Evolutionary conservation across 2,797 vertebrate species (phyloP).

Genomic region (Malurus leucopterus): DNA sequence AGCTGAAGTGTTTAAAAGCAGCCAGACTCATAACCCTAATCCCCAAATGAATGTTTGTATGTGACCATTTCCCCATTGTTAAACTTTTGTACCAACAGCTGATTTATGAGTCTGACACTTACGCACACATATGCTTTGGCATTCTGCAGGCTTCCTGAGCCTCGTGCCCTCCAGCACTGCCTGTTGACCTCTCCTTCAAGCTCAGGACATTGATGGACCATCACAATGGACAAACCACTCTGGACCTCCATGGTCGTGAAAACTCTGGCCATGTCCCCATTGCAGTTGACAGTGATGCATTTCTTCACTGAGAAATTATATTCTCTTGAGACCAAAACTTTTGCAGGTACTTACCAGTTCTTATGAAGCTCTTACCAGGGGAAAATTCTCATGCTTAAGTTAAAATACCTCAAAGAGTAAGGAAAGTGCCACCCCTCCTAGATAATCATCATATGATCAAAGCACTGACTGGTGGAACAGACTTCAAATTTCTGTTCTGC

Average conservation of each 20-base stretch:
- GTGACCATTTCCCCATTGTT: constrained; percentile 6
- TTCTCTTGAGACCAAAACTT: neutral
- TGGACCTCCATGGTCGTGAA: neutral
- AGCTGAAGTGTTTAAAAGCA: constrained; percentile 32
- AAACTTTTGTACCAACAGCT: constrained; percentile 22
- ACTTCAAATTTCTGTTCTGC: neutral
- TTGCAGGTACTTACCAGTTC: neutral
- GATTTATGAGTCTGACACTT: constrained; percentile 48
- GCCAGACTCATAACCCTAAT: neutral
- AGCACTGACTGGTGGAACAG: neutral
- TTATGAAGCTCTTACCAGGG: neutral
- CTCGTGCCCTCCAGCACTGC: neutral
- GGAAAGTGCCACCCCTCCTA: neutral
- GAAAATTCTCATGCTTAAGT: neutral
- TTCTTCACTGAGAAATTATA: neutral
- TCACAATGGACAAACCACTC: neutral
- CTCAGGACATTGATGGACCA: neutral
- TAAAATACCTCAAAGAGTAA: neutral
- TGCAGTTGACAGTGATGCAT: neutral
- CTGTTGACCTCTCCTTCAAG: neutral
- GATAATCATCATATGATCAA: neutral
- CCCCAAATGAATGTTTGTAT: neutral
- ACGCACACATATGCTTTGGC: neutral
- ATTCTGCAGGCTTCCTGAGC: neutral
- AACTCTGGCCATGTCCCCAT: neutral